These are phyloP conservation scores for Struthio camelus DNA, from an alignment of 2,113 vertebrate species.

Conservation along the genomic window DNA sequence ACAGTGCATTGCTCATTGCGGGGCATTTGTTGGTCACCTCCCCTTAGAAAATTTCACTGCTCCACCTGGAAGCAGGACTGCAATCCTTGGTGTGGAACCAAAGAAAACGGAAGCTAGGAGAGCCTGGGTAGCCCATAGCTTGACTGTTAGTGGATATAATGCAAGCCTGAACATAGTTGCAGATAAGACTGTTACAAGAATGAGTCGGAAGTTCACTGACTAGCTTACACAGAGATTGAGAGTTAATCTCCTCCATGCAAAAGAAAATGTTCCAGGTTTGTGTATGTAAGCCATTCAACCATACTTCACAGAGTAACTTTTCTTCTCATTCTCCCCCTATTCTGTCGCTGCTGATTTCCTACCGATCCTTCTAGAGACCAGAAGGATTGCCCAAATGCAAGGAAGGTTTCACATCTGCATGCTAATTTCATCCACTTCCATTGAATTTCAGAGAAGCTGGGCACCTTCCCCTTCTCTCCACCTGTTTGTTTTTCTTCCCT, in stretches of 20 bases:
- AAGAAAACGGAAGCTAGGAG: neutral
- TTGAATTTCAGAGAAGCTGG: neutral
- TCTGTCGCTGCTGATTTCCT: neutral
- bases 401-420: neutral
- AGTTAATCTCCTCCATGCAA: neutral
- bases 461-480: neutral
- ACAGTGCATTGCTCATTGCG: neutral
- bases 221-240: neutral
- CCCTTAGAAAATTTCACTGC: neutral
- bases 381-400: neutral
- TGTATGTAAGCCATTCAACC: neutral
- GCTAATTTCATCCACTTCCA: neutral
- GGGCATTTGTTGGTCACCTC: neutral
- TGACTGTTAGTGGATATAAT: neutral
- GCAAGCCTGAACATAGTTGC: neutral
- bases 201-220: neutral
- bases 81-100: neutral
- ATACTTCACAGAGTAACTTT: neutral
- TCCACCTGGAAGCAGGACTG: neutral
- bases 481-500: neutral
- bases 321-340: neutral
- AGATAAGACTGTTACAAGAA: neutral
- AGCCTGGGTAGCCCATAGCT: neutral
- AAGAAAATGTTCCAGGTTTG: neutral
- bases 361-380: neutral